Conservation (phyloP, 37 sponge, comb jelly and placozoan genomes). For the Bolinopsis microptera region DNA sequence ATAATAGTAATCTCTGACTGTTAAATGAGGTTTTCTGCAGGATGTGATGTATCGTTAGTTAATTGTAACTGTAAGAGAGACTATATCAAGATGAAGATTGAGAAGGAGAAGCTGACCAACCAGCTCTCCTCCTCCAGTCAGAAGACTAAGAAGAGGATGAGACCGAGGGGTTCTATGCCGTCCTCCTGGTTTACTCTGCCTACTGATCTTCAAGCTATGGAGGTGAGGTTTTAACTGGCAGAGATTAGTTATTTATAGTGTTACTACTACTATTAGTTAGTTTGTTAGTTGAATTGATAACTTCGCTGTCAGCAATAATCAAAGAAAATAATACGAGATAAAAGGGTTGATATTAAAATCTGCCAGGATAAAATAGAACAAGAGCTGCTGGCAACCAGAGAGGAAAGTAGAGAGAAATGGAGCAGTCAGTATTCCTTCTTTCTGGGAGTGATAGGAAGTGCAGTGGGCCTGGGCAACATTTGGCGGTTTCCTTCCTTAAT, state of each 20-base stretch:
- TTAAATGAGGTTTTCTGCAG: too few species aligned
- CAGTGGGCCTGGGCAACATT: background rate
- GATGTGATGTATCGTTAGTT: too few species aligned
- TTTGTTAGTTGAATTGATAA: too few species aligned
- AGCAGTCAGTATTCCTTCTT: background rate
- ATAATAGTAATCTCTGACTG: too few species aligned
- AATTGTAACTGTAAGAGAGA: too few species aligned
- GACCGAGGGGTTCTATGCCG: background rate
- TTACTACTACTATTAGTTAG: too few species aligned
- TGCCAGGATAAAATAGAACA: background rate
- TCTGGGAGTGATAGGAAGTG: background rate
- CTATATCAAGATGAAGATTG: background rate
- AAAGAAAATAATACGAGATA: too few species aligned
- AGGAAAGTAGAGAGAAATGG: background rate
- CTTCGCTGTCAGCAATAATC: too few species aligned
- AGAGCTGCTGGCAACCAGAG: background rate
- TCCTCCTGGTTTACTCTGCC: background rate
- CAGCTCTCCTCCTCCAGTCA: background rate
- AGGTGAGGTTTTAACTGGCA: too few species aligned
- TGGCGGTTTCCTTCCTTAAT: conserved; percentile 17
- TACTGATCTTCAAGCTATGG: background rate
- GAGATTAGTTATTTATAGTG: too few species aligned
- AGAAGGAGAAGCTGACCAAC: background rate
- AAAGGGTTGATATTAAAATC: too few species aligned
- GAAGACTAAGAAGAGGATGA: background rate